A percentile compares a stretch with the other conserved stretches of the same genome.
These are phyloP conservation scores for Physella acuta DNA, from an alignment of 1,140 invertebrate species.

Conservation along the genomic window DNA sequence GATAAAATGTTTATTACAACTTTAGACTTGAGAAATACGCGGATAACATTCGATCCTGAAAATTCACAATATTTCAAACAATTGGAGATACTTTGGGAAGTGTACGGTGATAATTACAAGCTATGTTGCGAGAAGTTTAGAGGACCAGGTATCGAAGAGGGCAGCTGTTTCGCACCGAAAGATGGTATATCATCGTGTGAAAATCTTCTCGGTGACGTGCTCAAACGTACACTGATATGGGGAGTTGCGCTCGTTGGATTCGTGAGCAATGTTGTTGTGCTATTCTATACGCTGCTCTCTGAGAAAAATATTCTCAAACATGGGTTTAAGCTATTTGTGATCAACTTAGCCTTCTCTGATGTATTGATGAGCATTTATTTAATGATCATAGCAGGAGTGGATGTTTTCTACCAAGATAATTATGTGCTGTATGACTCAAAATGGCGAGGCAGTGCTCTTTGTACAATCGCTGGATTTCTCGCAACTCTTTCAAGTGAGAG, in stretches of 20 bases:
- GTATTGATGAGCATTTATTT: conserved; percentile 53
- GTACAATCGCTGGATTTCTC: conserved; percentile 45
- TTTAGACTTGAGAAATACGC: too few species aligned
- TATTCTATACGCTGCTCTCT: conserved; percentile 29
- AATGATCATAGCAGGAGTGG: conserved; percentile 41
- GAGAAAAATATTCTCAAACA: conserved; percentile 18
- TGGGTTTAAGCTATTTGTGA: conserved; percentile 40
- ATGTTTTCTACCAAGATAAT: conserved; percentile 28
- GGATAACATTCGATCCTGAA: too few species aligned
- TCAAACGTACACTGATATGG: conserved; percentile 40
- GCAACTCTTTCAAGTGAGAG: conserved; percentile 37
- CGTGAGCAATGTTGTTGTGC: conserved; percentile 34
- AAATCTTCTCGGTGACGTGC: conserved; percentile 32
- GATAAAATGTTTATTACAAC: too few species aligned
- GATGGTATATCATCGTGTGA: conserved; percentile 41
- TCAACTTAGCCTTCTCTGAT: conserved; percentile 45
- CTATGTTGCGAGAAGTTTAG: too few species aligned
- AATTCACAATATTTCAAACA: too few species aligned
- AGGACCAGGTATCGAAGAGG: too few species aligned
- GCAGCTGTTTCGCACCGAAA: conserved; percentile 31
- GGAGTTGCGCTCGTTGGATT: conserved; percentile 34
- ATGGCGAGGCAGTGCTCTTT: conserved; percentile 40
- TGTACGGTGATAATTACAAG: too few species aligned
- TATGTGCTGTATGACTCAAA: conserved; percentile 39
- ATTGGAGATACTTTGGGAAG: too few species aligned